Conservation (phyloP, 23 tunicate species). For the Ascidia mentula region DNA sequence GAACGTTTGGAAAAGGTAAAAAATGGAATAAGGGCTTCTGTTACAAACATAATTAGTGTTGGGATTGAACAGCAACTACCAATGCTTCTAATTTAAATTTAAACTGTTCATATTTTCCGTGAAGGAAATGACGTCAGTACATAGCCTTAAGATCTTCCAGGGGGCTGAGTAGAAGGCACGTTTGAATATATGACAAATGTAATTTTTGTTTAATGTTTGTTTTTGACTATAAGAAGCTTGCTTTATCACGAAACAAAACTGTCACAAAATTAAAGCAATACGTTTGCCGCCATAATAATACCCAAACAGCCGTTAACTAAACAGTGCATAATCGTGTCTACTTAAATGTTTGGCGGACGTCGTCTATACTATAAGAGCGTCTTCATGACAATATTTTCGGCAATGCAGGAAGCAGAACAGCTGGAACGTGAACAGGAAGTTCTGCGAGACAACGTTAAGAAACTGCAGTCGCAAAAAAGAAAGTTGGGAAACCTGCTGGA, state of each 20-base stretch:
- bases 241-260: too few relatives aligned
- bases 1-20: constrained; percentile 91
- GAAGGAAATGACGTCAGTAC: constrained; percentile 6
- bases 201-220: too few relatives aligned
- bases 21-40: too few relatives aligned
- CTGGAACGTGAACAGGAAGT: constrained; percentile 88
- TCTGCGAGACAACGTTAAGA: constrained; percentile 71
- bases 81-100: background rate
- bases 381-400: background rate
- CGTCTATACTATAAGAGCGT: constrained; percentile 5
- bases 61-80: background rate
- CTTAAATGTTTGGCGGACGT: background rate
- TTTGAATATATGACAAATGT: too few relatives aligned
- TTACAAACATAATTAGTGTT: background rate
- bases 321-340: background rate
- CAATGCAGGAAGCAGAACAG: constrained; percentile 80
- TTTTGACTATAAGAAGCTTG: too few relatives aligned
- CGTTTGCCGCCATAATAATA: too few relatives aligned
- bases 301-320: too few relatives aligned
- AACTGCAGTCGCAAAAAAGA: constrained; percentile 64
- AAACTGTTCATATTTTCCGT: background rate
- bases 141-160: too few relatives aligned
- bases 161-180: too few relatives aligned
- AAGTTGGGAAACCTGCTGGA: constrained; percentile 65
- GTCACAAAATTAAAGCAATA: too few relatives aligned